Evolutionary conservation across 2,888 invertebrate genomes (phyloP).

Genomic region (Lysandra bellargus): DNA sequence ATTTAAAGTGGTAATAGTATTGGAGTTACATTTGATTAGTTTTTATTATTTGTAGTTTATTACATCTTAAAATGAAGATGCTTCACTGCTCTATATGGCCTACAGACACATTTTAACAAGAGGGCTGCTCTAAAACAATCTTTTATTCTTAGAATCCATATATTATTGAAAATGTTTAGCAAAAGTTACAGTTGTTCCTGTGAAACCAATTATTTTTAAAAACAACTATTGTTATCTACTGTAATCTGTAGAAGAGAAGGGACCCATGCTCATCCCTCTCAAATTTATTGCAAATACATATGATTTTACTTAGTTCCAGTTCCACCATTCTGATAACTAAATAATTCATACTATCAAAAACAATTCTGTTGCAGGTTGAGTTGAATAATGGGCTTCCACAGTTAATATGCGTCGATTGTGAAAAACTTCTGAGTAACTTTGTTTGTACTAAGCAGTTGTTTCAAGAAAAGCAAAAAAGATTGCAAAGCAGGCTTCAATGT

Average conservation of each 20-base stretch:
- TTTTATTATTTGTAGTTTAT: no score
- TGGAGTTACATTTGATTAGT: no score
- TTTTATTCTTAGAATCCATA: background rate
- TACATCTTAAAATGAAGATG: no score
- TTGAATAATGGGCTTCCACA: slow-evolving; percentile 71
- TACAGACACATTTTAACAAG: background rate
- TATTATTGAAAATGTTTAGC: background rate
- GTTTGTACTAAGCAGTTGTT: slow-evolving; percentile 52
- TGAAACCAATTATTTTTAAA: background rate
- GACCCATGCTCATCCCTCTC: no score
- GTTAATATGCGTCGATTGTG: slow-evolving; percentile 66
- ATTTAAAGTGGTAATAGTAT: no score
- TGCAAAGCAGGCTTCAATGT: slow-evolving; percentile 46
- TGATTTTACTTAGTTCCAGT: no score
- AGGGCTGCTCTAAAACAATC: background rate
- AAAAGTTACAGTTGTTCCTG: background rate
- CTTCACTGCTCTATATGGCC: background rate
- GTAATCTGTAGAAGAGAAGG: no score
- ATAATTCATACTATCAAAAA: background rate
- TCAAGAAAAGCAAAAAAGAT: slow-evolving; percentile 56
- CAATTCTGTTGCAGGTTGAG: slow-evolving; percentile 53
- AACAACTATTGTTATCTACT: no score
- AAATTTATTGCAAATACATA: no score
- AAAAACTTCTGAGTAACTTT: slow-evolving; percentile 53
- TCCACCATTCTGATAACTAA: background rate